Evolutionary conservation across 2,797 vertebrate genomes (phyloP).

Genomic region (Eidolon dupreanum): DNA sequence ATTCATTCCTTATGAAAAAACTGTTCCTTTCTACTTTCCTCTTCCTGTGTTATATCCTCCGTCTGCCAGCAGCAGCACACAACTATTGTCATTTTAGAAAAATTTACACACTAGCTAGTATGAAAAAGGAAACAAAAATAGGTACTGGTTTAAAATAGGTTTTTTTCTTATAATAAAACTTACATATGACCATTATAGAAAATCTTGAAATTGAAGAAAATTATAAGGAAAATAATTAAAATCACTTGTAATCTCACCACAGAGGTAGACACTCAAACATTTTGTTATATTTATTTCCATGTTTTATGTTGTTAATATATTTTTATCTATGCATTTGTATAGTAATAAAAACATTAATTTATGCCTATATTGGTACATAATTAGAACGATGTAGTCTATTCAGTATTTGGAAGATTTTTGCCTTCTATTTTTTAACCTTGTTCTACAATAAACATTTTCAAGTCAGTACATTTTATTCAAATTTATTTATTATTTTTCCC

Average conservation of each 20-base stretch:
- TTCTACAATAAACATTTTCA: not conserved
- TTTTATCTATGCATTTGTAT: not conserved
- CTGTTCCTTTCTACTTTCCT: not conserved
- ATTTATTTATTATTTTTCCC: not conserved
- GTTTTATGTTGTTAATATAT: not conserved
- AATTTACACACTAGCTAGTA: not conserved
- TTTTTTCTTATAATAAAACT: conserved; percentile 32
- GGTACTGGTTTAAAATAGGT: not conserved
- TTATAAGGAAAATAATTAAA: not conserved
- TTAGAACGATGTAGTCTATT: not conserved
- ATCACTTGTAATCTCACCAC: not conserved
- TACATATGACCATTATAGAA: not conserved
- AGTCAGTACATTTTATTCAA: not conserved
- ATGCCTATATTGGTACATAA: not conserved
- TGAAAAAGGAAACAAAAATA: not conserved
- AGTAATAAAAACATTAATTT: not conserved
- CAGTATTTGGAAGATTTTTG: not conserved
- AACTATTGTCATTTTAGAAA: not conserved
- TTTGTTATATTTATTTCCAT: not conserved
- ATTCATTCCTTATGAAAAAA: not conserved
- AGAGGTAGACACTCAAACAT: not conserved
- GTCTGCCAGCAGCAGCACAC: not conserved
- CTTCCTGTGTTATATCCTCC: not conserved
- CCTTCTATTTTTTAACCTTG: not conserved
- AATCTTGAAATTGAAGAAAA: conserved; percentile 34